These are phyloP conservation scores for Pyralis farinalis DNA, from an alignment of 2,888 invertebrate genomes.

Conservation along the genomic window DNA sequence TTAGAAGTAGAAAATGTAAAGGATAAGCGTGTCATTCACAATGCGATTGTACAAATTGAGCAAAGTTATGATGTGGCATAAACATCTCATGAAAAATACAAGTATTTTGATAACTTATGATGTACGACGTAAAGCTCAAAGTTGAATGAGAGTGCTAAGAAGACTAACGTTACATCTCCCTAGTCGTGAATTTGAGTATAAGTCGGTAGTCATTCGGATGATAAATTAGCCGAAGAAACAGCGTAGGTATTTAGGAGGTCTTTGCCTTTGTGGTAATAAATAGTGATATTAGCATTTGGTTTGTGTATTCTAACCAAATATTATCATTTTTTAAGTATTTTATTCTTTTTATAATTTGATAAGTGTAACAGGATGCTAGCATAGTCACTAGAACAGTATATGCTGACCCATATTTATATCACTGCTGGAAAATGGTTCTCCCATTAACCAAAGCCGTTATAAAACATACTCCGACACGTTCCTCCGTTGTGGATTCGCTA, in stretches of 20 bases:
- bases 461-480: too few species aligned
- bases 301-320: too few species aligned
- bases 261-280: background rate
- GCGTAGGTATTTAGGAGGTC: background rate
- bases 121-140: background rate
- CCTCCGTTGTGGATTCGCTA: too few species aligned
- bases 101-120: background rate
- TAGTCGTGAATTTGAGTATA: conserved; percentile 2
- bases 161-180: background rate
- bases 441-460: too few species aligned
- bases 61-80: conserved; percentile 39
- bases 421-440: too few species aligned
- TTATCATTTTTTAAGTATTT: too few species aligned
- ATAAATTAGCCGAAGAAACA: conserved; percentile 10
- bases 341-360: too few species aligned
- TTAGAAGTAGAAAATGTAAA: too few species aligned
- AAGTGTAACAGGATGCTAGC: too few species aligned
- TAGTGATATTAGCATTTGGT: background rate
- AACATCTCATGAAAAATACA: conserved; percentile 1
- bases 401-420: too few species aligned
- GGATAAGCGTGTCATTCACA: conserved; percentile 26
- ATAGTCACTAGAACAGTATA: too few species aligned
- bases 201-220: conserved; percentile 7
- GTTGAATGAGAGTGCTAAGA: background rate
- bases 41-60: conserved; percentile 40